Evolutionary conservation across 53 echinoderm and acorn worm species (phyloP), one percentile per base, ranked within the genome.

Genomic region (Apostichopus leukothele): DNA sequence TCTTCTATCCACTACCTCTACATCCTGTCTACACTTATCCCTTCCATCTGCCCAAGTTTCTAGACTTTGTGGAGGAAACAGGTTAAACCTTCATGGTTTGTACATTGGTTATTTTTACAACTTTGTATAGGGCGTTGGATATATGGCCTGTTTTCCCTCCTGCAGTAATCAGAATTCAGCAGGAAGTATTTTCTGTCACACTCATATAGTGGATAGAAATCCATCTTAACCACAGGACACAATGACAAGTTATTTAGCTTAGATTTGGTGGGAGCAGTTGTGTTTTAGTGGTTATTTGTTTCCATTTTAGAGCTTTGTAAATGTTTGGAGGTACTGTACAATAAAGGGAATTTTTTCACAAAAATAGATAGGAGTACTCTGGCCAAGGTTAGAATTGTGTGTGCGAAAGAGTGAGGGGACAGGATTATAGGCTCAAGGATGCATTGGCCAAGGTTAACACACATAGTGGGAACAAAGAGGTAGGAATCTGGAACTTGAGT

Each of bases 381-480:
- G 79, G 79, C 79, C 79, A 79, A 79, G 79, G 79, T 79, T 79
- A 79, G 54, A 14, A 19, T 52, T 79, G 52, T 79, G n/a, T 50
- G 53, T 79, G 39, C 50, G 5, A 79, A 19, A 51, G n/a, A 79
- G 79, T 52, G 51, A 79, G 51, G 79, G 53, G 53, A n/a, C 4
- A 10, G 53, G 79, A 10, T 79, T 52, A 51, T 50, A 79, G 79
- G 79, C 16, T 13, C 63, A 79, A 53, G 79, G 79, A 50, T 53
- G 53, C 53, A 51, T 51, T 79, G 79, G 79, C 79, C 79, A 79
- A 79, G 79, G 79, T 79, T 11, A 79, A 79, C 79, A 52, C 12
- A 51, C 53, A 52, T 51, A 18, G 39, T 39, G 39, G 39, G 39
- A 39, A 39, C 39, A 39, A 39, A 39, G 39, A 39, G 39, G 39